A percentile compares a stretch with the other conserved stretches of the same genome.
phyloP scores from a whole-genome alignment of 2,888 invertebrate species.

The Eupithecia vulgata region DNA sequence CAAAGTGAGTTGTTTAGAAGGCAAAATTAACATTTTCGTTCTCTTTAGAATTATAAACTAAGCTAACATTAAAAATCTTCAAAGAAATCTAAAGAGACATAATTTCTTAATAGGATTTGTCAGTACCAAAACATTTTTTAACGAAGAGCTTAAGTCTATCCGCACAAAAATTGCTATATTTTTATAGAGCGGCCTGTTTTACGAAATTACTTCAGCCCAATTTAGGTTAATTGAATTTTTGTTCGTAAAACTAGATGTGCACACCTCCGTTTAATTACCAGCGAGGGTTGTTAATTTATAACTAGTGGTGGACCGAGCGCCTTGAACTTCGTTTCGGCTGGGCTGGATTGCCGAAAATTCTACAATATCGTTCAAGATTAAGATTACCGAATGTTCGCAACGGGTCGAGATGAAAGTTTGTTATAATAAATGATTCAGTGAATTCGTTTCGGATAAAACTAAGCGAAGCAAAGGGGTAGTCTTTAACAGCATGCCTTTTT shows the following conservation, averaged over 20 bases:
- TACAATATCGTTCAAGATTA: neutral
- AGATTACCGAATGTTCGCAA: neutral
- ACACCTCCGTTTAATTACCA: constrained; percentile 79
- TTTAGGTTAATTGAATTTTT: constrained; percentile 80
- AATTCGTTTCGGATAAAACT: neutral
- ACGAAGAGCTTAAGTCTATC: constrained; percentile 52
- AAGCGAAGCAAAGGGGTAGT: neutral
- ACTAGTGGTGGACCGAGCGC: constrained; percentile 37
- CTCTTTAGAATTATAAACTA: neutral
- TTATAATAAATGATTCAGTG: neutral
- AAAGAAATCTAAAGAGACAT: constrained; percentile 40
- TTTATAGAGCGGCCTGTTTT: constrained; percentile 63
- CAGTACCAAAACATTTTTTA: constrained; percentile 50
- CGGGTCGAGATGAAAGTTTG: neutral
- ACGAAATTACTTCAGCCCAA: constrained; percentile 71
- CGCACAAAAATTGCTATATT: constrained; percentile 62
- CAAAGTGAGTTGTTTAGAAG: neutral
- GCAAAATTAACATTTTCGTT: neutral
- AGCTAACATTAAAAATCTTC: constrained; percentile 48
- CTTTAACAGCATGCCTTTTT: neutral
- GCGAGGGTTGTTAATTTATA: constrained; percentile 81
- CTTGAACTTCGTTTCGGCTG: constrained; percentile 15
- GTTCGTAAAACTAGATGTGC: constrained; percentile 74
- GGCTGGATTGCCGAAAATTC: neutral
- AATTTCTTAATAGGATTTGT: constrained; percentile 53